Base-by-base conservation (phyloP, 2,888 invertebrate genomes). In the Pelosia muscerda region DNA sequence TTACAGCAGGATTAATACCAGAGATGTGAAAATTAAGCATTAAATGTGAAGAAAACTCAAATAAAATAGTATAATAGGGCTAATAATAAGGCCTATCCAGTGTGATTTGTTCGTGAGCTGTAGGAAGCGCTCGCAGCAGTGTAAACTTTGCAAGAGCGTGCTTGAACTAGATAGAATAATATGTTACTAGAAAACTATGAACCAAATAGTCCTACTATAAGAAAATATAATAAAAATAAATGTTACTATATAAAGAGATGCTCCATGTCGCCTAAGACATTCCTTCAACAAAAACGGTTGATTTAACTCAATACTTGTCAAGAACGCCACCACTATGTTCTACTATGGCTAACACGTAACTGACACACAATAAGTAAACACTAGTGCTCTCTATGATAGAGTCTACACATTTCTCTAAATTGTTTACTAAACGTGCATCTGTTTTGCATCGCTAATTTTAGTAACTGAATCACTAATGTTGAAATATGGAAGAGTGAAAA, bases 401-500 rank as follows among this genome's bases (percentile, higher is more conserved):
- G 81, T 83, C 86, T 90, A 90, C 85, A 87, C 83, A 86, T 77
- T 84, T 85, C 80, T 81, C 89, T 91, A 92, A 84, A 82, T 81
- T 84, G 82, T 85, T 87, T 86, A 81, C 88, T 90, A 91, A 91
- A 91, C 94, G 94, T 95, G 94, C 94, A 94, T 84, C 86, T 82
- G 80, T 85, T 81, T 85, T 89, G 86, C 85, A 80, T 80, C 78
- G 74, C 81, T 84, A 80, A 73, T 73, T 79, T 82, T 78, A 81
- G 74, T 76, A 77, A 75, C 74, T 78, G 70, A 81, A 78, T 83
- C 78, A 75, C 88, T 89, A 89, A 84, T 85, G 85, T 91, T 90
- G 86, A 93, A 94, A 94, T 84, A 95, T 95, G 95, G 95, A 95
- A 95, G 95, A 95, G 95, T 95, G 94, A 94, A 49, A 49, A 94